Conservation (phyloP, 2,797 vertebrate genomes). For the Furcifer pardalis region DNA sequence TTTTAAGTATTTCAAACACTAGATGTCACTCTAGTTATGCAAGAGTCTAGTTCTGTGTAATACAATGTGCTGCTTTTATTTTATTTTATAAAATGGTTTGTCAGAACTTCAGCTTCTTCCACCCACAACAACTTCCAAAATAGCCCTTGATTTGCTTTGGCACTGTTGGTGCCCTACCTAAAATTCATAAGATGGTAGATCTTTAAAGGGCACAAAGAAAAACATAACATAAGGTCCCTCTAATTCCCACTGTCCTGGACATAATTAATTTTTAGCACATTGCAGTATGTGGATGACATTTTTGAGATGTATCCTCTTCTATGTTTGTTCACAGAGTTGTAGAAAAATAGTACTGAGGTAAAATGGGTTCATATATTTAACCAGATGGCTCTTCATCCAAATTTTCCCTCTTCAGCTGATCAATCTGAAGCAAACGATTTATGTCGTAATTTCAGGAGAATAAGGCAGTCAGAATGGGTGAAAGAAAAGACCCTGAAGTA, state of each 20-base stretch:
- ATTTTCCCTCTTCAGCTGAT: not conserved
- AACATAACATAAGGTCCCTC: not conserved
- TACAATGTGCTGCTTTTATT: not conserved
- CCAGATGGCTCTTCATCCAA: not conserved
- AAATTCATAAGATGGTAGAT: not conserved
- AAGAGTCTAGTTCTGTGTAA: not conserved
- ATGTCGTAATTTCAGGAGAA: not conserved
- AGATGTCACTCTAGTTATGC: constrained; percentile 68
- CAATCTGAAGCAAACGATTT: not conserved
- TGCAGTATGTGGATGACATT: not conserved
- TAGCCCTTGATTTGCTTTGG: constrained; percentile 31
- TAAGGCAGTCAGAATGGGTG: not conserved
- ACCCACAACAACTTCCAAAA: not conserved
- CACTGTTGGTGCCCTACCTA: constrained; percentile 50
- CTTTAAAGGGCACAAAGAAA: constrained; percentile 5
- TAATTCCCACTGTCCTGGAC: not conserved
- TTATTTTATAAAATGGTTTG: not conserved
- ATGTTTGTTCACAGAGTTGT: not conserved
- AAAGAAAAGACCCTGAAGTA: not conserved
- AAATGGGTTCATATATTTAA: not conserved
- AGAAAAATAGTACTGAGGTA: not conserved
- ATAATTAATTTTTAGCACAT: not conserved
- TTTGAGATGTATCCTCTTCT: not conserved
- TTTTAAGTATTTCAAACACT: constrained; percentile 39
- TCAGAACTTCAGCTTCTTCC: constrained; percentile 5